Percentiles rank a stretch among this genome's conserved stretches.
phyloP scores from a whole-genome alignment of 2,888 invertebrate species.

The Thyatira batis region DNA sequence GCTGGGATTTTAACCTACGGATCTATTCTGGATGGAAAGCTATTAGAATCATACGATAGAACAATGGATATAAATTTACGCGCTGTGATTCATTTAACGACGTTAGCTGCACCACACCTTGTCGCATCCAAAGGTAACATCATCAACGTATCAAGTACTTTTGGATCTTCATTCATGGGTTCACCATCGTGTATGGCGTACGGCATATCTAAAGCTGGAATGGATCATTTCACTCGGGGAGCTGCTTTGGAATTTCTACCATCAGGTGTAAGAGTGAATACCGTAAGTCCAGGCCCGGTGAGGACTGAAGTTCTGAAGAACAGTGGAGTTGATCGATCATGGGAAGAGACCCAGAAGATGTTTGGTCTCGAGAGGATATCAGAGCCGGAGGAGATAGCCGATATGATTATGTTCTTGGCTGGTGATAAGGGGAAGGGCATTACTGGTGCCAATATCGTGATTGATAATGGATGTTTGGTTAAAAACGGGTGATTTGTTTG shows the following conservation, averaged over 20 bases:
- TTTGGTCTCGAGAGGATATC: constrained; percentile 35
- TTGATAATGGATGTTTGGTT: constrained; percentile 28
- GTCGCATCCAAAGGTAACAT: constrained; percentile 46
- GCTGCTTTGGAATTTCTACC: constrained; percentile 85
- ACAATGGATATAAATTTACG: constrained; percentile 45
- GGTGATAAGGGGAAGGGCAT: constrained; percentile 40
- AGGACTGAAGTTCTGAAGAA: constrained; percentile 73
- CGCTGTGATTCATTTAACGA: constrained; percentile 35
- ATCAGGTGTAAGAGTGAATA: constrained; percentile 86
- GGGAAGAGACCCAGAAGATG: constrained; percentile 1
- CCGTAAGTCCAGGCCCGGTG: constrained; percentile 43
- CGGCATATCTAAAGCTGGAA: constrained; percentile 37
- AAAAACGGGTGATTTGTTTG: constrained; percentile 14
- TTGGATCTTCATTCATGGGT: constrained; percentile 4
- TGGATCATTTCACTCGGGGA: constrained; percentile 39
- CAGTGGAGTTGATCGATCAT: constrained; percentile 4
- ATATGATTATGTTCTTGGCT: constrained; percentile 38
- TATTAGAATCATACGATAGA: constrained; percentile 35
- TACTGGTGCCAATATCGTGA: constrained; percentile 29
- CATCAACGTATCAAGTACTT: constrained; percentile 45
- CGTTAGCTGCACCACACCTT: constrained; percentile 38
- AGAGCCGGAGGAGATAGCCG: constrained; percentile 37
- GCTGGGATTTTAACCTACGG: constrained; percentile 32
- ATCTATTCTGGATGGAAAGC: constrained; percentile 21
- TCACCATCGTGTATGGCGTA: constrained; percentile 73